Conservation (phyloP, 2,797 vertebrate genomes). For the Diglossa cyanea region DNA sequence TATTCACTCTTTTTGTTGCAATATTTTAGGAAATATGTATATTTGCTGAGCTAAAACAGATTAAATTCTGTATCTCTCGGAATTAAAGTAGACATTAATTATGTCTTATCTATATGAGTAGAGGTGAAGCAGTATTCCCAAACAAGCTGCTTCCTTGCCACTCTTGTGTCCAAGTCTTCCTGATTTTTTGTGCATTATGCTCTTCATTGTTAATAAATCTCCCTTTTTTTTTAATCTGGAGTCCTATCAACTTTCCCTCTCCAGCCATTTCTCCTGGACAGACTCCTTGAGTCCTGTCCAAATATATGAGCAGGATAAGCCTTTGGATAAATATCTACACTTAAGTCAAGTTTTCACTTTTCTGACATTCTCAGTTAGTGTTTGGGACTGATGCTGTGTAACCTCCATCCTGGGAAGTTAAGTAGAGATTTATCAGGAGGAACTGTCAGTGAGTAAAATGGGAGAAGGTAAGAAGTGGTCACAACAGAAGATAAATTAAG, state of each 20-base stretch:
- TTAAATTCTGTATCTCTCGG: background rate
- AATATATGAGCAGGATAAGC: background rate
- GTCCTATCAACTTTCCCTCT: background rate
- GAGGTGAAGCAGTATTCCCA: background rate
- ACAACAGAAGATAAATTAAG: background rate
- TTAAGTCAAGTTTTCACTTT: background rate
- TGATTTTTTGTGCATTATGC: background rate
- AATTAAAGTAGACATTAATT: background rate
- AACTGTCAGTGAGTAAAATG: background rate
- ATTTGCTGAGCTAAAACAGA: background rate
- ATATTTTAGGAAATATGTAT: background rate
- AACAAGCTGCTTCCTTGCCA: background rate
- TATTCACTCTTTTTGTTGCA: background rate
- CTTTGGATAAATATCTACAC: background rate
- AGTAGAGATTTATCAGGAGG: background rate
- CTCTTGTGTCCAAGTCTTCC: background rate
- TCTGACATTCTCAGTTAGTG: background rate
- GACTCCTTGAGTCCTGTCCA: background rate
- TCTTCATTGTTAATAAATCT: background rate
- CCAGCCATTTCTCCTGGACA: background rate
- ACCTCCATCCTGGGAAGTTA: background rate
- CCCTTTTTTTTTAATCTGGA: background rate
- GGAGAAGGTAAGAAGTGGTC: background rate
- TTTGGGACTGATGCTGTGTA: background rate
- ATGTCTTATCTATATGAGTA: background rate